These are phyloP conservation scores for Pyrocephalus nanus DNA, from an alignment of 2,797 vertebrate genomes.

Conservation along the genomic window DNA sequence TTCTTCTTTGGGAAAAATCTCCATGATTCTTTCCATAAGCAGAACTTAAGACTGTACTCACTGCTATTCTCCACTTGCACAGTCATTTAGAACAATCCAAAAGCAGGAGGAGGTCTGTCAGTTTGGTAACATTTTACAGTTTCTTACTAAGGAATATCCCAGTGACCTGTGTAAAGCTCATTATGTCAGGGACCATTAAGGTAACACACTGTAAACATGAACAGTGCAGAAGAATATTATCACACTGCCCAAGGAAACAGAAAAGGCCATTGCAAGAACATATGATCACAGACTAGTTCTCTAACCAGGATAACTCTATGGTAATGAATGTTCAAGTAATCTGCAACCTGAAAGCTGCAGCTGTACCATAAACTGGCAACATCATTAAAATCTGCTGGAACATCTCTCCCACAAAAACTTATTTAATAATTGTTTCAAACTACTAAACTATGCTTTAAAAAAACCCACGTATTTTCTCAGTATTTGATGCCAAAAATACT, in stretches of 20 bases:
- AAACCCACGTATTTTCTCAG: not conserved
- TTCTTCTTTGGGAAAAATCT: not conserved
- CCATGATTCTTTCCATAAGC: not conserved
- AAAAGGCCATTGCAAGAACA: not conserved
- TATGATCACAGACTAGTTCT: not conserved
- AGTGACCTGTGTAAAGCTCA: not conserved
- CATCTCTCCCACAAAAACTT: not conserved
- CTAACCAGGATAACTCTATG: not conserved
- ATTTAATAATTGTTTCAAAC: not conserved
- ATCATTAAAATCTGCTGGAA: not conserved
- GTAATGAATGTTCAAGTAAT: not conserved
- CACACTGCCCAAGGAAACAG: not conserved
- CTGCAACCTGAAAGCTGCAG: not conserved
- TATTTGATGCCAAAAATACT: not conserved
- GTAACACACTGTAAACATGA: not conserved
- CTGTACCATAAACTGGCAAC: not conserved
- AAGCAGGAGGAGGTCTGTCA: not conserved
- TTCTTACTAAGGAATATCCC: not conserved
- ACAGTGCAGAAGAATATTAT: not conserved
- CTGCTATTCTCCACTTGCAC: not conserved
- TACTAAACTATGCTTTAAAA: not conserved
- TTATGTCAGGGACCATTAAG: not conserved
- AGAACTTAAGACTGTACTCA: not conserved
- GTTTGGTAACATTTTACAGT: not conserved
- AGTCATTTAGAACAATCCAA: not conserved